Evolutionary conservation across 2,888 invertebrate genomes (phyloP), one percentile per base, ranked within the genome.

Genomic region (Tenthredo amoena): DNA sequence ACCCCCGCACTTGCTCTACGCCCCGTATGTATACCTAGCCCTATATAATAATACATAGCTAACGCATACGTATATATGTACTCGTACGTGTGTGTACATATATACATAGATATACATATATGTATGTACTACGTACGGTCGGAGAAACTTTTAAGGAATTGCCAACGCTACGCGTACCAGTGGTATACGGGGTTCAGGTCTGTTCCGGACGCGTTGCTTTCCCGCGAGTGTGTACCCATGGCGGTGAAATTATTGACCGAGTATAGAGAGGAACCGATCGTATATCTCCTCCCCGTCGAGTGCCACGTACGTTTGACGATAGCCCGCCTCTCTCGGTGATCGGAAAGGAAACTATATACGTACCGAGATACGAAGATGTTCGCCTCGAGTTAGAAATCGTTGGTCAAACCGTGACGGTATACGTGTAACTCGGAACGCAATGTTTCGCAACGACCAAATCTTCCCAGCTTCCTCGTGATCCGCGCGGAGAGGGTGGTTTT

Each of bases 131-230:
- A n/a, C 9, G 9, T 34, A 79, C 43, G 83, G 87, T 84, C 74
- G 87, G 85, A 85, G 85, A 88, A 88, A 88, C 85, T 88, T 88
- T 87, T 84, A 76, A 68, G 77, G 84, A 81, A 87, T 86, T 87
- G 85, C 71, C 50, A 79, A 68, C 43, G 74, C 40, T 74, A 43
- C 43, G 74, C 40, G 43, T 12, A 12, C 43, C 34, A 2, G 9
- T 71, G 1, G 40, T 43, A 47, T 47, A 18, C 74, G 43, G n/a
- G 43, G n/a, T 40, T 82, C 74, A 84, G 55, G 81, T 81, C 86
- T 87, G 87, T 84, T 87, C 85, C 85, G 82, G 87, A 87, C 87
- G 86, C 84, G 86, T 79, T 34, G 47, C 74, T 82, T 71, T 40
- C 47, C 15, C 65, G 50, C 81, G 62, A 62, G 26, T 62, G 26